Evolutionary conservation across 2,113 vertebrate species (phyloP).

Genomic region (Gulo gulo): DNA sequence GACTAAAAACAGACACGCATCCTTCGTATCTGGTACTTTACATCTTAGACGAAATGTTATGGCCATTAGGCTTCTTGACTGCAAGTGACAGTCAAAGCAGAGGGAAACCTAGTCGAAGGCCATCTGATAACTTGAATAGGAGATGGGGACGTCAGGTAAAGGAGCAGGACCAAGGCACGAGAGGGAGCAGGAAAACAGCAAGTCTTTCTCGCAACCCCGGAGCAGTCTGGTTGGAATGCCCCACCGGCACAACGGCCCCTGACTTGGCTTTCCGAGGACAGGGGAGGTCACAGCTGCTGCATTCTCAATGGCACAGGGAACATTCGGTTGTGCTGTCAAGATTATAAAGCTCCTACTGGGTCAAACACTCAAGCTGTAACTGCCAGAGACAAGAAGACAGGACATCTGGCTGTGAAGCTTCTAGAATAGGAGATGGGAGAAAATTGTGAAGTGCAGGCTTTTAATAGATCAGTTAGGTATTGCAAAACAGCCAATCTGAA

Average conservation of each 20-base stretch:
- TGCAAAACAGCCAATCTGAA: neutral
- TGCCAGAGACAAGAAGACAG: neutral
- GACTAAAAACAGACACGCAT: neutral
- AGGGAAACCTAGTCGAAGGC: neutral
- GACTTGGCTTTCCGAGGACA: neutral
- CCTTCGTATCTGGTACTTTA: neutral
- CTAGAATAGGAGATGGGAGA: neutral
- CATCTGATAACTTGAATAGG: neutral
- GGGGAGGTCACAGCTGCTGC: neutral
- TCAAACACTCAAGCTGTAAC: neutral
- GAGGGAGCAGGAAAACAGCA: neutral
- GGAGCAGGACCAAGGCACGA: neutral
- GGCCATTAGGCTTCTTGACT: neutral
- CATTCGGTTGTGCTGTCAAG: neutral
- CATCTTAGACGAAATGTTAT: neutral
- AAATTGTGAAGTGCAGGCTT: neutral
- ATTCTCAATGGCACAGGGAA: neutral
- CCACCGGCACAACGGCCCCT: fast-evolving
- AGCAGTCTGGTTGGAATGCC: fast-evolving
- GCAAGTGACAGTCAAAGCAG: neutral
- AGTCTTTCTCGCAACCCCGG: fast-evolving
- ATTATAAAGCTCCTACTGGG: neutral
- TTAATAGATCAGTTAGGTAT: neutral
- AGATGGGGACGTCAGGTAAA: neutral
- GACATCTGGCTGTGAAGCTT: neutral